Evolutionary conservation across 2,797 vertebrate species (phyloP).

Genomic region (Pangasius krempfi): DNA sequence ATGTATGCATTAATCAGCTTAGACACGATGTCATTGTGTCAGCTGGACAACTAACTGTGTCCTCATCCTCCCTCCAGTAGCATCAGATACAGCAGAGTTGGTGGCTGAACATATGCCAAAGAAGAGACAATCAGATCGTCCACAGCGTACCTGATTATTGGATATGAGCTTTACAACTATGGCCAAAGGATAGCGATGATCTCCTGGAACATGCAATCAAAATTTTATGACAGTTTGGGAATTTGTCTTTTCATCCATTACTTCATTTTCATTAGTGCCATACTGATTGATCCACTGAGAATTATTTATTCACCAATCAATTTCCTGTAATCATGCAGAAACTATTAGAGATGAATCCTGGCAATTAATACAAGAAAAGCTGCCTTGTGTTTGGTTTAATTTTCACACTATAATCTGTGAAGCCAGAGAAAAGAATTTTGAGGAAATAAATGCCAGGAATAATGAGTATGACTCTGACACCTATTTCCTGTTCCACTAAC

Average conservation of each 20-base stretch:
- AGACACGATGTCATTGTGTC: conserved; percentile 61
- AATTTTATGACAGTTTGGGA: conserved; percentile 45
- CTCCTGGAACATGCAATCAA: conserved; percentile 38
- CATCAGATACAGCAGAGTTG: conserved; percentile 57
- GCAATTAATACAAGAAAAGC: not conserved
- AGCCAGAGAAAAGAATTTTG: not conserved
- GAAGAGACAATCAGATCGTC: conserved; percentile 69
- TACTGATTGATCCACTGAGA: not conserved
- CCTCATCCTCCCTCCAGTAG: conserved; percentile 60
- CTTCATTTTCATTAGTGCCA: not conserved
- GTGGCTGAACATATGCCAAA: conserved; percentile 78
- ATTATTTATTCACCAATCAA: conserved; percentile 1
- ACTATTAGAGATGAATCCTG: not conserved
- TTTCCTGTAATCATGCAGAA: conserved; percentile 2
- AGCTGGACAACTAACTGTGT: conserved; percentile 53
- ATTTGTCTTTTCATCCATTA: conserved; percentile 33
- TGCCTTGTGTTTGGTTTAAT: conserved; percentile 16
- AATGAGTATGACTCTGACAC: conserved; percentile 21
- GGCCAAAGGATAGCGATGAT: conserved; percentile 63
- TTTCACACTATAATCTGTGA: not conserved
- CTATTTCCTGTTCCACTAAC: conserved; percentile 36
- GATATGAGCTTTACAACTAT: conserved; percentile 79
- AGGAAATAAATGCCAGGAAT: conserved; percentile 27
- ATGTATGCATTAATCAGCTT: conserved; percentile 55
- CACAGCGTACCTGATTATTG: conserved; percentile 75